Base-by-base conservation (phyloP, 1,140 invertebrate genomes). In the Drosophila melanica region DNA sequence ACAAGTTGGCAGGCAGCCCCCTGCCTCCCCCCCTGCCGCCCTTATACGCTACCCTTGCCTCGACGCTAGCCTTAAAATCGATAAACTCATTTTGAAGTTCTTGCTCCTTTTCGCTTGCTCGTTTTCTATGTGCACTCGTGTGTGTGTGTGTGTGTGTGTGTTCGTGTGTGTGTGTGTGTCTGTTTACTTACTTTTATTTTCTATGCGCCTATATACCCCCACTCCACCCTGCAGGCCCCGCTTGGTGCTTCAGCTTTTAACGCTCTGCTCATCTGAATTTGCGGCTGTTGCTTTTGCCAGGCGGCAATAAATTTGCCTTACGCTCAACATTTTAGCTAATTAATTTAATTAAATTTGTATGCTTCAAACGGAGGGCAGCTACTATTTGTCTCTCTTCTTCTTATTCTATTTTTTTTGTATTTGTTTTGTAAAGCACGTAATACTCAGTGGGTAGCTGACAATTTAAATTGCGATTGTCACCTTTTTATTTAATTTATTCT, bases 11-110 rank as follows among this genome's bases (percentile, higher is more conserved):
- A 12, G 48, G 30, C 58, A 2, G 1, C 30, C 12, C 39, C 9
- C 54, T 16, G n/a, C 10, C 30, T 10, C 39, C 8, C 12, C 27
- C 12, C 14, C 41, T 20, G 18, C 37, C 20, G 20, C 30, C 12
- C 18, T 51, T n/a, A 42, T 59, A 71, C 37, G 30, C 65, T 82
- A 67, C 74, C 51, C 73, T 77, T 90, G 69, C 77, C 74, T 55
- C 59, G 81, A 64, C 50, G 45, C 51, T 66, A 73, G 84, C 54
- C 79, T 74, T 90, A 90, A 90, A 90, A 90, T 90, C 87, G 87
- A 90, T 90, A 90, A 90, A 90, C 86, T 86, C 84, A 89, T 89
- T 89, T 89, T 89, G 84, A 89, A 89, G 84, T 89, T 85, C 37
- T 53, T 14, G 59, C 45, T 50, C 42, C 41, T 18, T 18, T 45